phyloP scores from a whole-genome alignment of 2,113 vertebrate genomes.

The Hippocampus mohnikei region DNA sequence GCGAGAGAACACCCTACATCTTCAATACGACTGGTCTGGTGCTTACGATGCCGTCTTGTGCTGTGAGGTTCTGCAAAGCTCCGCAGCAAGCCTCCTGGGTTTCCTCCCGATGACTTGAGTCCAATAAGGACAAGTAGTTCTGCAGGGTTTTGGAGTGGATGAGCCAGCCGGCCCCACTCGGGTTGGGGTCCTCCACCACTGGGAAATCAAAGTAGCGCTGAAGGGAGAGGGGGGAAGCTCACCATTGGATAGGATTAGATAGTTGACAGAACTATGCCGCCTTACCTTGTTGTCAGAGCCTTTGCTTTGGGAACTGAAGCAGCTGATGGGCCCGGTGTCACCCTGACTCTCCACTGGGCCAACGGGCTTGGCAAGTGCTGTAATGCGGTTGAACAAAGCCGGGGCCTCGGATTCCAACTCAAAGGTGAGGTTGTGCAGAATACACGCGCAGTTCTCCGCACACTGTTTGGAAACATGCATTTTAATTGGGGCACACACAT shows the following conservation, averaged over 20 bases:
- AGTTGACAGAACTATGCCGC: not conserved
- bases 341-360: conserved; percentile 46
- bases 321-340: conserved; percentile 75
- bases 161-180: conserved; percentile 80
- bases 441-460: conserved; percentile 88
- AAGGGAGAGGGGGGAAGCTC: conserved; percentile 3
- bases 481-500: not conserved
- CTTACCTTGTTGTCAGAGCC: conserved; percentile 60
- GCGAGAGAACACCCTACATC: no score
- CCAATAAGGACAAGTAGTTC: conserved; percentile 83
- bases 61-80: conserved; percentile 89
- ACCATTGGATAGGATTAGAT: not conserved
- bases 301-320: conserved; percentile 86
- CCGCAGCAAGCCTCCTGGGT: conserved; percentile 87
- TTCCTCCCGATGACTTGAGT: conserved; percentile 79
- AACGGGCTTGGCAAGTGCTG: conserved; percentile 39
- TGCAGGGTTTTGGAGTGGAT: conserved; percentile 86
- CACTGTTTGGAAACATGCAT: conserved; percentile 67
- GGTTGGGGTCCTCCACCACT: conserved; percentile 80
- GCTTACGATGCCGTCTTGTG: conserved; percentile 81
- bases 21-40: not conserved
- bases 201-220: conserved; percentile 77
- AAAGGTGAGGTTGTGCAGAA: conserved; percentile 95
- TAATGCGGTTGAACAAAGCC: conserved; percentile 80
- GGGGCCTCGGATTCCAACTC: conserved; percentile 88